Percentiles rank a stretch among this genome's conserved stretches.
These are phyloP conservation scores for Leucopternis melanops DNA, from an alignment of 2,113 vertebrate genomes.

Conservation along the genomic window DNA sequence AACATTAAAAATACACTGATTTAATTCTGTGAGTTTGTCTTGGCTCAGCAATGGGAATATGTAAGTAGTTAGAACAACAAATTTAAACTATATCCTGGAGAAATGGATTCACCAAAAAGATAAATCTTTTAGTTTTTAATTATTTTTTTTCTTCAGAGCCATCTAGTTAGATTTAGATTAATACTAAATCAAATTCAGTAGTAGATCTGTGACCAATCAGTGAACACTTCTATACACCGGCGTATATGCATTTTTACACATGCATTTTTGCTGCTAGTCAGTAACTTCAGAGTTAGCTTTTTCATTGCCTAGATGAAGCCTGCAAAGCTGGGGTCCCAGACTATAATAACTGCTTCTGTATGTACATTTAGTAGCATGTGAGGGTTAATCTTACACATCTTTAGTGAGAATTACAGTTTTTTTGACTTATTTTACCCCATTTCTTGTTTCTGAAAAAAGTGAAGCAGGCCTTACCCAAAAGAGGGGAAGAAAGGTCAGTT, in stretches of 20 bases:
- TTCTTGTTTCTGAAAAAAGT: not conserved
- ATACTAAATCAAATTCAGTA: not conserved
- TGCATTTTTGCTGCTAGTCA: not conserved
- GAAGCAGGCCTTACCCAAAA: not conserved
- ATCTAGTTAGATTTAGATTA: not conserved
- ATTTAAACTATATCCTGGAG: not conserved
- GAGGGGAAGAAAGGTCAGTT: not conserved
- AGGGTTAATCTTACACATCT: not conserved
- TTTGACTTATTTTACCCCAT: not conserved
- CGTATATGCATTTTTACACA: not conserved
- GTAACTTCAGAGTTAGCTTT: not conserved
- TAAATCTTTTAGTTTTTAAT: not conserved
- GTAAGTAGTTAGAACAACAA: not conserved
- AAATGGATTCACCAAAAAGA: not conserved
- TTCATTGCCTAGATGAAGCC: not conserved
- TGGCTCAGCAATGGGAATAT: not conserved
- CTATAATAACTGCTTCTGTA: not conserved
- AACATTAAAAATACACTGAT: not conserved
- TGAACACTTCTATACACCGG: not conserved
- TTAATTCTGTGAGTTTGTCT: not conserved
- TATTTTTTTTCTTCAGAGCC: not conserved
- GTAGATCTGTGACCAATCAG: not conserved
- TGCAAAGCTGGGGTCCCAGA: fast-evolving
- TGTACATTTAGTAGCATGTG: not conserved
- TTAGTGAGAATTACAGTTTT: not conserved